A percentile compares a stretch with the other conserved stretches of the same genome.
Evolutionary conservation across 2,888 invertebrate genomes (phyloP).

Genomic region (Oegoconia quadripuncta): DNA sequence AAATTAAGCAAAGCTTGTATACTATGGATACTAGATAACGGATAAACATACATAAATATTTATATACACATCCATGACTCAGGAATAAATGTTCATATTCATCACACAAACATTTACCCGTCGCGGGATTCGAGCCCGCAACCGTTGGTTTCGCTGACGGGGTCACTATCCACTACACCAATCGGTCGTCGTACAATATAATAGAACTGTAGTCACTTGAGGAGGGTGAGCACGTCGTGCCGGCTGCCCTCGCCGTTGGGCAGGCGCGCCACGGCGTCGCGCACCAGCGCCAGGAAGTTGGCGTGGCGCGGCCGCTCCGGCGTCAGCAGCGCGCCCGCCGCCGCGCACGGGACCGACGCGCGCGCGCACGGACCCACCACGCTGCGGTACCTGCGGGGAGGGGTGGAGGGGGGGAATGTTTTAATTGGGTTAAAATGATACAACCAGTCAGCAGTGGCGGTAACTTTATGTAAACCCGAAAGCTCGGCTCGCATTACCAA

Average conservation of each 20-base stretch:
- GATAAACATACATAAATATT: too few relatives aligned
- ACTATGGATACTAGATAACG: too few relatives aligned
- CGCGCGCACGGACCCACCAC: conserved; percentile 56
- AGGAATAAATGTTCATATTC: too few relatives aligned
- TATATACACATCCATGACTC: too few relatives aligned
- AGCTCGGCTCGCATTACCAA: too few relatives aligned
- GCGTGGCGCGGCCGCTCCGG: conserved; percentile 93
- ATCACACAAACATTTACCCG: too few relatives aligned
- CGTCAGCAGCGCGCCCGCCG: conserved; percentile 91
- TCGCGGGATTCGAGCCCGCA: too few relatives aligned
- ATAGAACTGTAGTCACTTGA: conserved; percentile 76
- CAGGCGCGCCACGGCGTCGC: conserved; percentile 94
- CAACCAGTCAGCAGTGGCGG: too few relatives aligned
- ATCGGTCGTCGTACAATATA: too few relatives aligned
- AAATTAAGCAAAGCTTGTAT: background rate
- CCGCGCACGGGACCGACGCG: conserved; percentile 78
- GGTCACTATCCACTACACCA: too few relatives aligned
- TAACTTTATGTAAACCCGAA: too few relatives aligned
- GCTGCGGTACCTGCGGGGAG: conserved; percentile 50
- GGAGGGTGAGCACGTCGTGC: conserved; percentile 92
- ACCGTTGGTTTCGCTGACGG: too few relatives aligned
- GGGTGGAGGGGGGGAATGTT: background rate
- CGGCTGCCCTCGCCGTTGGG: conserved; percentile 97
- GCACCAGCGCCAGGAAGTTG: conserved; percentile 92
- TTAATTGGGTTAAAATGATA: background rate